Evolutionary conservation across 2,797 vertebrate species (phyloP).

Genomic region (Decapterus maruadsi): DNA sequence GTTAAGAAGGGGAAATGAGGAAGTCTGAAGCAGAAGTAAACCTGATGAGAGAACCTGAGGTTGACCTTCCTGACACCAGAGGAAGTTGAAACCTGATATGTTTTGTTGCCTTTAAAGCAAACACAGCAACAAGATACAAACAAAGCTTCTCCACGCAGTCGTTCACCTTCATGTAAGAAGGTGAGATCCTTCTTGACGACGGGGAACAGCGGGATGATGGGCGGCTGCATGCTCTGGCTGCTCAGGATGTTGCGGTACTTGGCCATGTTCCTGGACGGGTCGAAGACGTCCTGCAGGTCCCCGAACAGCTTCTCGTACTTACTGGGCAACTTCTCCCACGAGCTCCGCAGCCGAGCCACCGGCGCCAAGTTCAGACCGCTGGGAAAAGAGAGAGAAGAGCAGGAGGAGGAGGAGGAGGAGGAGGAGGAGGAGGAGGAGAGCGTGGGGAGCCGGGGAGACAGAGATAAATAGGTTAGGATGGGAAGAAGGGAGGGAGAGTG

Average conservation of each 20-base stretch:
- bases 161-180: constrained; percentile 96
- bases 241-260: constrained; percentile 98
- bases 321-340: constrained; percentile 97
- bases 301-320: constrained; percentile 96
- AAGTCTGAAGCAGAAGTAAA: constrained; percentile 67
- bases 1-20: constrained; percentile 28
- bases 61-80: constrained; percentile 25
- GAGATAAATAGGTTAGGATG: constrained; percentile 49
- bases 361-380: constrained; percentile 95
- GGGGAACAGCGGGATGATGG: constrained; percentile 97
- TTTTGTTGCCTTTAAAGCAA: not conserved
- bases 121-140: not conserved
- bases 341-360: constrained; percentile 92
- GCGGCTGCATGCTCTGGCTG: constrained; percentile 97
- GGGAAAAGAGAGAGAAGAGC: constrained; percentile 44
- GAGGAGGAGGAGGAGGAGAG: not conserved
- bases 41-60: constrained; percentile 32
- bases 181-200: constrained; percentile 99
- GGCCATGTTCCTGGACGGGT: constrained; percentile 98
- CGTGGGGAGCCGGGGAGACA: not conserved
- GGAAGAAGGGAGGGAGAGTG: not conserved
- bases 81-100: constrained; percentile 16
- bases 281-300: constrained; percentile 97
- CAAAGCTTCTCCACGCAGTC: not conserved
- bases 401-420: not conserved